Evolutionary conservation across 1,140 invertebrate species (phyloP), one percentile per base, ranked within the genome.

Genomic region (Drosophila grimshawi): DNA sequence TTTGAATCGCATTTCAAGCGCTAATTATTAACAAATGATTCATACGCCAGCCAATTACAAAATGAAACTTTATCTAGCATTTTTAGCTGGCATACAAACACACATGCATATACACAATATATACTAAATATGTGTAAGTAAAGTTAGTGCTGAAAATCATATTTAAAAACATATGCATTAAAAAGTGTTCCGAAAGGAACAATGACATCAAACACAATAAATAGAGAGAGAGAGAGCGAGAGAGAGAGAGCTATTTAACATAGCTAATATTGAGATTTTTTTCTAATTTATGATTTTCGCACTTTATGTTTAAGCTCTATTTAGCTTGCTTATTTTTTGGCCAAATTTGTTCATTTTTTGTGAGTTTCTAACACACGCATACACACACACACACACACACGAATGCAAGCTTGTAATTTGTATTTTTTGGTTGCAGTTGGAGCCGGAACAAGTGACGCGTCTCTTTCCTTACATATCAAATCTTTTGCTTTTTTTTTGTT

Each of bases 401-500:
- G 37, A 39, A 49, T 59, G 65, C 55, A 56, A 39, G 4, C 11
- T 11, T 11, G 41, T 29, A 32, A 29, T n/a, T 32, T 10, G 29
- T 39, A 27, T 19, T 30, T 32, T 10, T 35, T 39, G 11, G 8
- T 30, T 37, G 11, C 33, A 52, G 35, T 41, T 43, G 45, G 37
- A 57, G 57, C 43, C 29, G 33, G 37, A 45, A 52, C 55, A 59
- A 59, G 27, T 57, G 35, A 7, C 63, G 52, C 48, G 55, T 62
- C 65, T 74, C 63, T 74, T 69, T 68, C 39, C 29, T 32, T 41
- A 39, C 41, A 68, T 56, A 39, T 63, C 19, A 57, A 59, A 27
- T 49, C 48, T 30, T 65, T 48, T 33, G 29, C 5, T 30, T 39
- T 48, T 46, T 51, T 6, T 37, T 19, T 57, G 29, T 43, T 29